Conservation (phyloP, 1,140 invertebrate species). For the Aphis craccivora region DNA sequence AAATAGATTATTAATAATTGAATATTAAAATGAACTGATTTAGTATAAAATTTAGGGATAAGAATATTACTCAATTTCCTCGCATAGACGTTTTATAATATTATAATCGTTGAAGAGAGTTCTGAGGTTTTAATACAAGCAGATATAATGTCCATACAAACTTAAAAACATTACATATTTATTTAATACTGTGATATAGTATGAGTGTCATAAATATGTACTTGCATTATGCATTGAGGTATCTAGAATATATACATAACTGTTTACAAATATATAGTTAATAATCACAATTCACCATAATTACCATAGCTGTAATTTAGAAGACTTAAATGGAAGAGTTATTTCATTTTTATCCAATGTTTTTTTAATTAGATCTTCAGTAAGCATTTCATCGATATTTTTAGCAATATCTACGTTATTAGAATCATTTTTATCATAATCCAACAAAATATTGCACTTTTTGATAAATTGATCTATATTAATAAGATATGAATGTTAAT, state of each 20-base stretch:
- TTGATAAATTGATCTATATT: conserved; percentile 28
- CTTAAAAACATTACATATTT: too few species aligned
- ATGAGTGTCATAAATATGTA: not conserved
- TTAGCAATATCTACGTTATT: too few species aligned
- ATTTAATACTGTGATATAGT: too few species aligned
- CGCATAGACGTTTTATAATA: too few species aligned
- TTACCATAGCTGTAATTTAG: conserved; percentile 57
- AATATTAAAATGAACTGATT: too few species aligned
- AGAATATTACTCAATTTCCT: too few species aligned
- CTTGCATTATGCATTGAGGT: not conserved
- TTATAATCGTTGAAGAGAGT: too few species aligned
- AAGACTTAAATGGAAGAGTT: conserved; percentile 25
- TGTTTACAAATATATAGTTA: not conserved
- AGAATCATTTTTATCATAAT: not conserved
- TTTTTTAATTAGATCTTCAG: conserved; percentile 53
- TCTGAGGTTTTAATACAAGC: too few species aligned
- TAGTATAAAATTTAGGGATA: too few species aligned
- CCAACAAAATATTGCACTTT: conserved; percentile 13
- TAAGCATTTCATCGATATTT: not conserved
- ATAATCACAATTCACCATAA: not conserved
- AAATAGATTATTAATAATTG: too few species aligned
- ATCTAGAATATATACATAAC: not conserved
- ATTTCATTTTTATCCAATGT: conserved; percentile 46
- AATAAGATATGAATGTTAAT: not conserved
- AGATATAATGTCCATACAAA: too few species aligned